Conservation (phyloP, 2,113 vertebrate genomes). For the Platichthys stellatus region DNA sequence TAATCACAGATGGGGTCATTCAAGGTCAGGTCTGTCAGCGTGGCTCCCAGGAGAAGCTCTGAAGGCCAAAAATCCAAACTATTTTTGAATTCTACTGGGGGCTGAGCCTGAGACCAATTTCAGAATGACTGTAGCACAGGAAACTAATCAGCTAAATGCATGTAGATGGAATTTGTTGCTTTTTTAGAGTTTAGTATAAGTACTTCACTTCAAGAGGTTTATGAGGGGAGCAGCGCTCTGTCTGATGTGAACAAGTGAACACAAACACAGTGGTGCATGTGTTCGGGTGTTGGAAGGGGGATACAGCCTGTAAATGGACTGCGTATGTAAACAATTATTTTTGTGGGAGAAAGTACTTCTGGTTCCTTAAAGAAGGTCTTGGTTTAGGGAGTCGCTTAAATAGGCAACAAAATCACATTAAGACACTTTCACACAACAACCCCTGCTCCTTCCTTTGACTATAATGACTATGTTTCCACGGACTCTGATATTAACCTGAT, state of each 20-base stretch:
- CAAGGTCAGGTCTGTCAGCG: constrained; percentile 53
- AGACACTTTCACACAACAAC: not conserved
- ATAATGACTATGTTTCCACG: no score
- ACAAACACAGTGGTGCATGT: not conserved
- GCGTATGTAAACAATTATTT: constrained; percentile 1
- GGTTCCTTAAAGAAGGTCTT: not conserved
- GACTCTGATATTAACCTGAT: no score
- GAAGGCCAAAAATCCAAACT: constrained; percentile 52
- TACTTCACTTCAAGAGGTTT: constrained; percentile 25
- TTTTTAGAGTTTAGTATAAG: constrained; percentile 23
- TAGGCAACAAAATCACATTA: not conserved
- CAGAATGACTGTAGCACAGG: constrained; percentile 53
- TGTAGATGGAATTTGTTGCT: constrained; percentile 17
- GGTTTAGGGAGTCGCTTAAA: not conserved
- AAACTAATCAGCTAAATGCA: constrained; percentile 66
- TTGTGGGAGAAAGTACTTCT: not conserved
- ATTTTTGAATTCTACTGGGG: constrained; percentile 38
- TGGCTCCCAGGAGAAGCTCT: constrained; percentile 41
- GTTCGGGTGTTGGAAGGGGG: not conserved
- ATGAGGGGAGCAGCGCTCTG: not conserved
- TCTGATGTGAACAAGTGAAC: constrained; percentile 5
- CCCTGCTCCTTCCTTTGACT: not conserved
- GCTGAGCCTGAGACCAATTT: constrained; percentile 50
- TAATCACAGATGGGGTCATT: constrained; percentile 55
- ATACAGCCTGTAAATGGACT: constrained; percentile 1